Evolutionary conservation across 2,888 invertebrate genomes (phyloP).

Genomic region (Campaea margaritaria): DNA sequence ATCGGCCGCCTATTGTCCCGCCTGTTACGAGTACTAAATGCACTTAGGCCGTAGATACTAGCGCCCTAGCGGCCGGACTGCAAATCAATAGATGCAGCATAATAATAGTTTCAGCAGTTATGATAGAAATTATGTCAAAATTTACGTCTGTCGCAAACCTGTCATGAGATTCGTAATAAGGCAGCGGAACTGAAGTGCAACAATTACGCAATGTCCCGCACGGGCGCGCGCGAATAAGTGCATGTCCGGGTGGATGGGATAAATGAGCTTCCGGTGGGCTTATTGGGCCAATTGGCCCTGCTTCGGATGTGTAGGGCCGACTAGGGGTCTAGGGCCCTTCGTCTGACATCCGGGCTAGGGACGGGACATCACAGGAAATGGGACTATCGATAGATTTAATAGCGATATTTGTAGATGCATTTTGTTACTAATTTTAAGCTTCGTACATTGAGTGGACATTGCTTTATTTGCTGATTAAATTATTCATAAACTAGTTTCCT

Average conservation of each 20-base stretch:
- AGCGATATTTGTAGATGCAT: neutral
- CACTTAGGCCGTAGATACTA: no score
- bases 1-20: no score
- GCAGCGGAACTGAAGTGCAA: constrained; percentile 15
- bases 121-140: no score
- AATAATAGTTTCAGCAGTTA: no score
- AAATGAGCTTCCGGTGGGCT: constrained; percentile 60
- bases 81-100: no score
- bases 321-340: constrained; percentile 66
- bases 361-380: constrained; percentile 45
- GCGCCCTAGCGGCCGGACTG: no score
- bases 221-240: constrained; percentile 56
- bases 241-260: constrained; percentile 68
- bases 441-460: no score
- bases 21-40: no score
- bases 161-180: no score
- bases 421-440: neutral
- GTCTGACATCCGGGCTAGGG: constrained; percentile 62
- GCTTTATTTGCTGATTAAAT: no score
- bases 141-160: no score
- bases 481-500: no score
- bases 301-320: constrained; percentile 49
- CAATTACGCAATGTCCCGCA: constrained; percentile 25
- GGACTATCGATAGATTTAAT: constrained; percentile 36
- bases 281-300: constrained; percentile 64